Conservation (phyloP, 2,888 invertebrate genomes). For the Protodeltote pygarga region DNA sequence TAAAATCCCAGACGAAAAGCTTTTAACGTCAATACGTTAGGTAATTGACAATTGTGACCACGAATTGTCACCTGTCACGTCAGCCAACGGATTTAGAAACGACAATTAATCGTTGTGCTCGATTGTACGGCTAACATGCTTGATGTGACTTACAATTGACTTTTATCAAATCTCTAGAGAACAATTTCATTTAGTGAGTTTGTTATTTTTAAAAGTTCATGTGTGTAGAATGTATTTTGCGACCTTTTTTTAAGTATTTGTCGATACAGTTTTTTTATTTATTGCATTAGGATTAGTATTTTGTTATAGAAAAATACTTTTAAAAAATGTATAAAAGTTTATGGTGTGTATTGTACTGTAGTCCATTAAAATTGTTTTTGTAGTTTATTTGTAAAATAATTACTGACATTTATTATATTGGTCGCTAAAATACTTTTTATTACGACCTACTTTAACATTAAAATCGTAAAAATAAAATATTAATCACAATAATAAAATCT, state of each 20-base stretch:
- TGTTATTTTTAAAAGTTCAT: background rate
- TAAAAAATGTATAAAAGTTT: too few relatives aligned
- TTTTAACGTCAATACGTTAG: constrained; percentile 33
- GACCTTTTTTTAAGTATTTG: background rate
- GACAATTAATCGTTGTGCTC: constrained; percentile 50
- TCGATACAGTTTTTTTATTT: too few relatives aligned
- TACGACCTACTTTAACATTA: too few relatives aligned
- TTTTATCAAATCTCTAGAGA: constrained; percentile 32
- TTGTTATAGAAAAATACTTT: too few relatives aligned
- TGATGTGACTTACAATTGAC: constrained; percentile 41
- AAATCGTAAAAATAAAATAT: too few relatives aligned
- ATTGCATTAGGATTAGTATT: too few relatives aligned
- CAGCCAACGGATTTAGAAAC: constrained; percentile 35
- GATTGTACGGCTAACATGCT: constrained; percentile 41
- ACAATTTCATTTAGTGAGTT: background rate
- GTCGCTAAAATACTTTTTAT: too few relatives aligned
- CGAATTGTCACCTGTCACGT: constrained; percentile 53
- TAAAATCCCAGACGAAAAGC: constrained; percentile 18
- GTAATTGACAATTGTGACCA: constrained; percentile 51
- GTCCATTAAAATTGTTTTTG: too few relatives aligned
- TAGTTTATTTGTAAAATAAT: too few relatives aligned
- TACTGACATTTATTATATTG: too few relatives aligned
- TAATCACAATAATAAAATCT: too few relatives aligned
- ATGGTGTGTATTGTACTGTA: too few relatives aligned
- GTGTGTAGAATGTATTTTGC: background rate